Percentiles rank a stretch among this genome's conserved stretches.
phyloP scores from a whole-genome alignment of 2,888 invertebrate species.

The Lysandra bellargus region DNA sequence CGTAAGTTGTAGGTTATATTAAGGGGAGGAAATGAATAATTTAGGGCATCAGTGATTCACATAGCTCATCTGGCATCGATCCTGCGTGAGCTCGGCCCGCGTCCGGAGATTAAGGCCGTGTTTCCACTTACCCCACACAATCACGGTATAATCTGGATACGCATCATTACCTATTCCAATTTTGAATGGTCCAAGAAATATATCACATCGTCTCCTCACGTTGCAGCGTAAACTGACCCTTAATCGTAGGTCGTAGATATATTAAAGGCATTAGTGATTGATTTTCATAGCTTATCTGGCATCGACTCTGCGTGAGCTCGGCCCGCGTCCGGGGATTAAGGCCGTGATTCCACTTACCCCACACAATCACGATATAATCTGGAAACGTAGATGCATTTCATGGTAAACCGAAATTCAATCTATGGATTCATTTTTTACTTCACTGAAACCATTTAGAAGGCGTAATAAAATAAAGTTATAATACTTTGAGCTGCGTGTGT shows the following conservation, averaged over 20 bases:
- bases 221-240: too few species aligned
- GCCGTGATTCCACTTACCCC: neutral
- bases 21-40: neutral
- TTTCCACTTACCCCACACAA: neutral
- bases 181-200: too few species aligned
- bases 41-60: constrained; percentile 1
- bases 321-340: neutral
- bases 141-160: constrained; percentile 6
- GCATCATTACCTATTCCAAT: neutral
- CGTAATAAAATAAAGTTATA: too few species aligned
- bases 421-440: neutral
- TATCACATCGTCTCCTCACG: too few species aligned
- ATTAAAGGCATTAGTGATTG: constrained; percentile 1
- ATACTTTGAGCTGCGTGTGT: too few species aligned
- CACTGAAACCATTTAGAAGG: too few species aligned
- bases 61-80: neutral
- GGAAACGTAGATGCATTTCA: neutral
- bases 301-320: neutral
- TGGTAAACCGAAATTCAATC: neutral
- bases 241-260: too few species aligned
- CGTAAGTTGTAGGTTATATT: neutral
- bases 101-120: neutral
- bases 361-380: neutral
- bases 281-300: neutral
- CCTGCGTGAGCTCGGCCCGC: constrained; percentile 10